These are phyloP conservation scores for Amphimedon queenslandica DNA, from an alignment of 37 sponge, comb jelly and placozoan genomes.

Conservation along the genomic window DNA sequence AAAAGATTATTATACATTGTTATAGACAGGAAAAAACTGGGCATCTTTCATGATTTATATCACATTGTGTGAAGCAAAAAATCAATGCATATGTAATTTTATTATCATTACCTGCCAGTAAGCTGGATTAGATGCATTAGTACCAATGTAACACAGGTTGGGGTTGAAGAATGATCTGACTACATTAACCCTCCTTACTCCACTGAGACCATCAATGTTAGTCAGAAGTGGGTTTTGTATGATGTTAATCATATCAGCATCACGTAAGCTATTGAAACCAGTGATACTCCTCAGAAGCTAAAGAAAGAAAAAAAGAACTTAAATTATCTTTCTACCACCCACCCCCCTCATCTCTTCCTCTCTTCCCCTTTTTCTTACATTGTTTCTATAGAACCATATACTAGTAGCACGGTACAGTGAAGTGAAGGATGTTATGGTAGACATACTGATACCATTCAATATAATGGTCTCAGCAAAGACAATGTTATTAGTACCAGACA, in stretches of 20 bases:
- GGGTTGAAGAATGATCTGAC: constrained; percentile 22
- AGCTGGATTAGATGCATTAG: constrained; percentile 8
- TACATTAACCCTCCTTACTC: background rate
- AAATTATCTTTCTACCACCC: background rate
- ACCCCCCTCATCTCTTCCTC: too few relatives aligned
- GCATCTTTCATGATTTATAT: too few relatives aligned
- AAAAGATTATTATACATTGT: background rate
- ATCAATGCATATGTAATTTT: background rate
- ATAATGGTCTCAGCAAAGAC: constrained; percentile 18
- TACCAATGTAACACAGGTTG: constrained; percentile 44
- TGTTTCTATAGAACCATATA: background rate
- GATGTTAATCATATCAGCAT: constrained; percentile 17
- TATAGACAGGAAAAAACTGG: background rate
- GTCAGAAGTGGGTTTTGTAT: constrained; percentile 22
- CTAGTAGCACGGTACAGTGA: background rate
- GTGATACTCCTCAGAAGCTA: constrained; percentile 31
- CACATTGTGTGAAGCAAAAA: too few relatives aligned
- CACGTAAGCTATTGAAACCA: constrained; percentile 40
- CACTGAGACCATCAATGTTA: constrained; percentile 57
- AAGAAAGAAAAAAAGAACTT: background rate
- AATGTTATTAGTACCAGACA: constrained; percentile 48
- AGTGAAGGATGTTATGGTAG: background rate
- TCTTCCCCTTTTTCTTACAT: background rate
- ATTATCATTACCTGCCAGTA: constrained; percentile 50
- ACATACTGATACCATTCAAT: background rate